A percentile compares a stretch with the other conserved stretches of the same genome.
phyloP scores from a whole-genome alignment of 2,888 invertebrate species.

The Strigamia maritima region DNA sequence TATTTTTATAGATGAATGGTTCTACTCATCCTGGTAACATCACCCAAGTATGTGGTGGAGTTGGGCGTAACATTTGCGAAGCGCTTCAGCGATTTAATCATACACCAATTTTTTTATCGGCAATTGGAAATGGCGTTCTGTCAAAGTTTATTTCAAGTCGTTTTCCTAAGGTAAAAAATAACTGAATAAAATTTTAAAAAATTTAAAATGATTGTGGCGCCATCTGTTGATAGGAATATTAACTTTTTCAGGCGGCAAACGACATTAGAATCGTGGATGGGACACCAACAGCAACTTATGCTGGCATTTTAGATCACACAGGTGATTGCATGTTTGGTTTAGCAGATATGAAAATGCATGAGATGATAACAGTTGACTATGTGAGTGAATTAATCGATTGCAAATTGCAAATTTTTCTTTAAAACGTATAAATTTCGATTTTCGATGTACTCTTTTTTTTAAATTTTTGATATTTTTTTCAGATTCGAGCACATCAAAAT shows the following conservation, averaged over 20 bases:
- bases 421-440: not conserved
- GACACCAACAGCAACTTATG: constrained; percentile 68
- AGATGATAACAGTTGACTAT: constrained; percentile 63
- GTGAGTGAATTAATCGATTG: constrained; percentile 54
- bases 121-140: constrained; percentile 67
- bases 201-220: constrained; percentile 3
- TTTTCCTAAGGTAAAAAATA: not conserved
- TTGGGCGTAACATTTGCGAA: constrained; percentile 87
- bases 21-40: constrained; percentile 69
- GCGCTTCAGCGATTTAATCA: constrained; percentile 72
- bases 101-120: constrained; percentile 66
- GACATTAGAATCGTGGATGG: constrained; percentile 50
- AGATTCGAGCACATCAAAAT: constrained; percentile 55
- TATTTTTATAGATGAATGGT: constrained; percentile 64
- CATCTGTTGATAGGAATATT: not conserved
- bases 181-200: not conserved
- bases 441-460: no score
- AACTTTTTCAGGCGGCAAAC: constrained; percentile 46
- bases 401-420: not conserved
- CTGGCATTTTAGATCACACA: constrained; percentile 65
- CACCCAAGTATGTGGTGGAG: constrained; percentile 75
- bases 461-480: not conserved
- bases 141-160: constrained; percentile 44
- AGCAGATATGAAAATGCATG: constrained; percentile 80
- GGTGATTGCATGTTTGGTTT: constrained; percentile 79